Percentiles rank a stretch among this genome's conserved stretches.
These are phyloP conservation scores for Anomalospiza imberbis DNA, from an alignment of 2,797 vertebrate genomes.

Conservation along the genomic window DNA sequence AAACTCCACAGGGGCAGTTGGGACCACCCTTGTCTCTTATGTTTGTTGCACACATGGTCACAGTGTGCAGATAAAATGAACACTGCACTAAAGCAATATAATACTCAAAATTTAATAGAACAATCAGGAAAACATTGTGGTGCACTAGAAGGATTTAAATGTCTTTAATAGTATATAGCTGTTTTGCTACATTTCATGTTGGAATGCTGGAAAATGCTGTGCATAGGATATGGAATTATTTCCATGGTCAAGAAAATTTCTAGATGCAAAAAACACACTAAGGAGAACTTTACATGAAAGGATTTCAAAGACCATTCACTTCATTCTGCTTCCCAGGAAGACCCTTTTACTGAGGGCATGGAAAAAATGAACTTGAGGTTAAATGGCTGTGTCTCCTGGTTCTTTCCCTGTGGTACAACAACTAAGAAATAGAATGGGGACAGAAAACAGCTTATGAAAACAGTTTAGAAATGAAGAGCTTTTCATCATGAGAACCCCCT, in stretches of 20 bases:
- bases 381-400: background rate
- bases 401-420: background rate
- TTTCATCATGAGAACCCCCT: background rate
- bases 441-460: background rate
- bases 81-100: background rate
- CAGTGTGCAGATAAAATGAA: background rate
- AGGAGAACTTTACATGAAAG: background rate
- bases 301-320: background rate
- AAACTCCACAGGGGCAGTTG: background rate
- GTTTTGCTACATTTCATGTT: background rate
- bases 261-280: background rate
- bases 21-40: background rate
- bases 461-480: background rate
- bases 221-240: background rate
- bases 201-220: background rate
- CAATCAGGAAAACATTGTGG: background rate
- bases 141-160: background rate
- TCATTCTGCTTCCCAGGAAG: background rate
- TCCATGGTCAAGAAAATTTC: background rate
- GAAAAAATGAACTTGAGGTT: background rate
- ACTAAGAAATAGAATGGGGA: background rate
- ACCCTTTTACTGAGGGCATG: background rate
- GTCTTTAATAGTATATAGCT: background rate
- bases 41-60: background rate
- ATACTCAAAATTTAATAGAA: background rate